Conservation (phyloP, 1,140 invertebrate species). For the Drosophila tsacasi region DNA sequence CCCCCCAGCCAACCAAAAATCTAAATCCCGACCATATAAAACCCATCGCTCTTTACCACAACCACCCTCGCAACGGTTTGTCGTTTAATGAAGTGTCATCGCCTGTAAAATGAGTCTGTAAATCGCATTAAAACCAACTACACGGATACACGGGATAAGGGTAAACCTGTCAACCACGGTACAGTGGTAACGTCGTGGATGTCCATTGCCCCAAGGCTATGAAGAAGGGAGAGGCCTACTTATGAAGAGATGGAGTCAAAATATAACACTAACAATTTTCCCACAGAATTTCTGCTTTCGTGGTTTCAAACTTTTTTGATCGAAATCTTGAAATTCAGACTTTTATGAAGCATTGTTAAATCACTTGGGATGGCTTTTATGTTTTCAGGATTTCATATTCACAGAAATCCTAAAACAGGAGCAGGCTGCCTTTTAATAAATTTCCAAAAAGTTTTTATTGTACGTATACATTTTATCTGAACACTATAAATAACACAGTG, state of each 20-base stretch:
- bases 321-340: background rate
- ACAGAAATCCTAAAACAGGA: no score
- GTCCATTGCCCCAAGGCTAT: slow-evolving; percentile 44
- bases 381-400: background rate
- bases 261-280: slow-evolving; percentile 27
- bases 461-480: no score
- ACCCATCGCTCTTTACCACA: slow-evolving; percentile 38
- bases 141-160: slow-evolving; percentile 71
- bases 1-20: slow-evolving; percentile 17
- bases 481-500: no score
- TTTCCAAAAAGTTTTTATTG: no score
- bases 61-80: slow-evolving; percentile 61
- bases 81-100: slow-evolving; percentile 83
- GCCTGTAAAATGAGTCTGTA: slow-evolving; percentile 83
- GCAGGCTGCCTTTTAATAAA: no score
- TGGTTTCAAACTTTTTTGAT: background rate
- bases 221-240: background rate
- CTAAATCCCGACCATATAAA: slow-evolving; percentile 13
- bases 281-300: slow-evolving; percentile 12
- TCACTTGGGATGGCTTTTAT: background rate
- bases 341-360: background rate
- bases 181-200: slow-evolving; percentile 35
- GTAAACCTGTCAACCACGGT: slow-evolving; percentile 69
- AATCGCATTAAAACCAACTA: slow-evolving; percentile 81
- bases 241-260: slow-evolving; percentile 5